These are phyloP conservation scores for Epinephelus malabaricus DNA, from an alignment of 2,797 vertebrate species.

Conservation along the genomic window DNA sequence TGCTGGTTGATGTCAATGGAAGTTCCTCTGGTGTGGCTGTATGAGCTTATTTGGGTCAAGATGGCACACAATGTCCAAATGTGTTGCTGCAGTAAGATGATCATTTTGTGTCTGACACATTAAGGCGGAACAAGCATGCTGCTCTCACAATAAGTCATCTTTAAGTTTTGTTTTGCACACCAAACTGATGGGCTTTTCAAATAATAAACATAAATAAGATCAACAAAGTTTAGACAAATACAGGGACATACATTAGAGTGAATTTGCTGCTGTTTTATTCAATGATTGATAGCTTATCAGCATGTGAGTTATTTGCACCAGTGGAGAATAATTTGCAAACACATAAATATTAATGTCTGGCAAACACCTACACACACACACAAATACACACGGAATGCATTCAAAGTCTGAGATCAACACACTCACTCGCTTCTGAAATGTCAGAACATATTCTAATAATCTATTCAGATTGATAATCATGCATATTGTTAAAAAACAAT, in stretches of 20 bases:
- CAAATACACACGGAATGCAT: slow-evolving; percentile 1
- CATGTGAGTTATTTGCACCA: neutral
- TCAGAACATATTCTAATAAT: slow-evolving; percentile 16
- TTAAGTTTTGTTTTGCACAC: neutral
- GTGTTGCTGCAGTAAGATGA: neutral
- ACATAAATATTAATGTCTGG: slow-evolving; percentile 38
- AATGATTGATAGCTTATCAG: neutral
- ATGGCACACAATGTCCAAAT: neutral
- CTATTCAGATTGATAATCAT: slow-evolving; percentile 6
- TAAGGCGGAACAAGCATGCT: neutral
- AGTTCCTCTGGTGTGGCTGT: neutral
- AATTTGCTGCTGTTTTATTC: neutral
- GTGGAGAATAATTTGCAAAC: slow-evolving; percentile 31
- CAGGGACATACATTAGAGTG: neutral
- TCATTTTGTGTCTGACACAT: neutral
- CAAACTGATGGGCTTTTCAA: neutral
- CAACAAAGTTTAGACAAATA: neutral
- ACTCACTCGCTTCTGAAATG: neutral
- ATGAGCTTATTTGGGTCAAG: slow-evolving; percentile 23
- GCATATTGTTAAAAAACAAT: neutral
- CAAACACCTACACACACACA: slow-evolving; percentile 11
- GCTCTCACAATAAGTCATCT: neutral
- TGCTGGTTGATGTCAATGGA: slow-evolving; percentile 19
- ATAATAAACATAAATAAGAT: neutral
- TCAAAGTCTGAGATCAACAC: neutral